phyloP scores from a whole-genome alignment of 2,797 vertebrate genomes.

The Podarcis lilfordi region DNA sequence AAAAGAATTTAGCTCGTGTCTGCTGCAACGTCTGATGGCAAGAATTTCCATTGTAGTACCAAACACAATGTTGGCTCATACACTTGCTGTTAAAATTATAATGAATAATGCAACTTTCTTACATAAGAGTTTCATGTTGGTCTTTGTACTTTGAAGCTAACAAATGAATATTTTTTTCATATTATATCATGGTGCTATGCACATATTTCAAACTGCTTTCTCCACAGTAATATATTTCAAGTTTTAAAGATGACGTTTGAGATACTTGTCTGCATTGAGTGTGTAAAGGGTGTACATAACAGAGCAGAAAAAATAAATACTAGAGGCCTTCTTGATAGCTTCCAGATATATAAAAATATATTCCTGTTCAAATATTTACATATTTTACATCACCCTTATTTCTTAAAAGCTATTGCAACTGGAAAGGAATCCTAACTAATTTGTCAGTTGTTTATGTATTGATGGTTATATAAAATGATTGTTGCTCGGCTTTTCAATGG shows the following conservation, averaged over 20 bases:
- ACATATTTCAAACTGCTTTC: background rate
- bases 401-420: constrained; percentile 18
- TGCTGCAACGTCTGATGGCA: background rate
- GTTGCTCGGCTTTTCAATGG: background rate
- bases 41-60: background rate
- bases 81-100: background rate
- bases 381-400: background rate
- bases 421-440: background rate
- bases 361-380: background rate
- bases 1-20: background rate
- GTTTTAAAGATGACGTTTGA: background rate
- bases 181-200: background rate
- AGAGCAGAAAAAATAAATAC: background rate
- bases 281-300: background rate
- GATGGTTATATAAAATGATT: background rate
- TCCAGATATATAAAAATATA: background rate
- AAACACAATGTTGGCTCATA: background rate
- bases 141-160: background rate
- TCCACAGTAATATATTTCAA: background rate
- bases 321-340: background rate
- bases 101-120: background rate
- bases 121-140: background rate
- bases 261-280: background rate
- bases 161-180: background rate
- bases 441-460: background rate